Evolutionary conservation across 2,888 invertebrate genomes (phyloP), one percentile per base, ranked within the genome.

Genomic region (Cabera pusaria): DNA sequence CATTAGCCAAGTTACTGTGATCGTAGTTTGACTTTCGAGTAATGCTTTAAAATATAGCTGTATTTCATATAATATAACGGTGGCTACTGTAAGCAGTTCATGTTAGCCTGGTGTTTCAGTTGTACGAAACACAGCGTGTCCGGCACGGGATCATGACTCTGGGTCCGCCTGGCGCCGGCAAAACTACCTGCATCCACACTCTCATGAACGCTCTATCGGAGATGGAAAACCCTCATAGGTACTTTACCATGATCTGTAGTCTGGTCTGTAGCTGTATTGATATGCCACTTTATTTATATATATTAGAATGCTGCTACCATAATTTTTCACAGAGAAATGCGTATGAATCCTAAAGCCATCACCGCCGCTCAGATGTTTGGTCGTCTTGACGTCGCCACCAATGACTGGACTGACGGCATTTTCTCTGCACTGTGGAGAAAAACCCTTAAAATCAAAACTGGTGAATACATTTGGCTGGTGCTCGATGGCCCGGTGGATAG

Each of bases 311-410:
- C n/a, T n/a, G n/a, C n/a, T n/a, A n/a, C n/a, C n/a, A n/a, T n/a
- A n/a, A n/a, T n/a, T 29, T 5, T 9, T 32, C 70, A 17, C 59
- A 93, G 95, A 52, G 98, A 98, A 90, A 97, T 98, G 97, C 90
- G 98, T 52, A 98, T 98, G 98, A 98, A 98, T 81, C 98, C 98
- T 0, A 98, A 98, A 86, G 96, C 98, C 6, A 98, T 98, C 64
- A 98, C 98, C 6, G 96, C 98, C 0, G 94, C 98, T 0, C 98
- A 98, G 90, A 98, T 98, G 98, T 98, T 98, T 72, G 98, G 98
- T 0, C 92, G 97, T 12, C 86, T 98, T 9, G 98, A 98, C 69
- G 98, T 98, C 0, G 98, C 98, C 1, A 98, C 98, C 1, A 98
- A 98, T 68, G 98, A 98, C 69, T 98, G 98, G 98, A 98, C 98